Conservation (phyloP, 2,113 vertebrate species). For the Pelobates fuscus region DNA sequence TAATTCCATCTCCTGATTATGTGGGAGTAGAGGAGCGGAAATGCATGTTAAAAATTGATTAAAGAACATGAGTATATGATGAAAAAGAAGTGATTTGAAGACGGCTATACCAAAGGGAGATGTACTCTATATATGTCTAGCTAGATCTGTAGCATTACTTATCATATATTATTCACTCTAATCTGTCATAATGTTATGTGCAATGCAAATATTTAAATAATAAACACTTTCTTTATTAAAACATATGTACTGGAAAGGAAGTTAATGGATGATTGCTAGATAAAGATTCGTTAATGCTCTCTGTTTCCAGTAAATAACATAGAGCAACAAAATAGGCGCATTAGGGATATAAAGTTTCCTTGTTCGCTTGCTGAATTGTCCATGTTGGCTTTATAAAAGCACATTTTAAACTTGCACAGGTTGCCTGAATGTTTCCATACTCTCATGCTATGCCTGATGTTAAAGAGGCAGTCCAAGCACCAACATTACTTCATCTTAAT, state of each 20-base stretch:
- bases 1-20: constrained; percentile 31
- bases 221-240: background rate
- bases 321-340: background rate
- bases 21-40: constrained; percentile 35
- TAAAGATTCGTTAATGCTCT: background rate
- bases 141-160: constrained; percentile 5
- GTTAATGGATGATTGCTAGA: background rate
- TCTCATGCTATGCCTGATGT: too few relatives aligned
- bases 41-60: constrained; percentile 40
- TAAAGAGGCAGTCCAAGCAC: too few relatives aligned
- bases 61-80: constrained; percentile 29
- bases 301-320: background rate
- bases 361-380: too few relatives aligned
- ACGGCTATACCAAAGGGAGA: constrained; percentile 8
- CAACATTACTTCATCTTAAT: too few relatives aligned
- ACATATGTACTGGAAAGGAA: background rate
- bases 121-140: background rate
- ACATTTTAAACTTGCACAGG: too few relatives aligned
- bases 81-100: background rate
- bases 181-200: background rate
- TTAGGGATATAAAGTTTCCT: too few relatives aligned
- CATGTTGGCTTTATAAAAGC: too few relatives aligned
- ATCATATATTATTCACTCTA: constrained; percentile 21
- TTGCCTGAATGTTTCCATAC: too few relatives aligned
- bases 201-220: constrained; percentile 5